Base-by-base conservation (phyloP, 1,140 invertebrate species). In the Tachypleus tridentatus region DNA sequence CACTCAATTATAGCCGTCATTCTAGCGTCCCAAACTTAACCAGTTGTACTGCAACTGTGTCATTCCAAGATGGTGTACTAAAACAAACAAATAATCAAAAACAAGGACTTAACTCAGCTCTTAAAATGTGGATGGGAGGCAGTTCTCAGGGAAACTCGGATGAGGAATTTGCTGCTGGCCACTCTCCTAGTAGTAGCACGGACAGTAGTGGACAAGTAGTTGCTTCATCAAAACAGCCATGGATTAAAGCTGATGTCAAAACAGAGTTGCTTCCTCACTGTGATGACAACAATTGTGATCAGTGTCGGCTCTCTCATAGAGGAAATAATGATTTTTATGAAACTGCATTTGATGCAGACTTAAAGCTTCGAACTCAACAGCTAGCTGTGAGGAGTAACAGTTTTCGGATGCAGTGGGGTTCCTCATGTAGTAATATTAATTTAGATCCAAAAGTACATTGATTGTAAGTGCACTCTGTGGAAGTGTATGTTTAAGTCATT, bases 1-100 rank as follows among this genome's bases (percentile, higher is more conserved):
- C 4, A 49, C 52, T 61, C 53, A 56, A 48, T 63, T 10, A 63
- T 4, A 58, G 58, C 4, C 60, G 64, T 49, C 63, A 67, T 51
- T 67, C 66, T 7, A 67, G 66, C n/a, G 60, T 10, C 49, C 66
- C 66, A 3, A 67, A 67, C 52, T 49, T 67, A 3, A 58, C 57
- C 10, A 49, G 60, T 49, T 8, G 58, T 47, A 48, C 63, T 3
- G 7, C 29, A 3, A 52, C 60, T 48, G 5, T 7, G 3, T 49
- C 58, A 3, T n/a, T 29, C 5, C 8, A 54, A 11, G 52, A 49
- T 8, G 47, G 50, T 4, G 53, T n/a, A 48, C 29, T 7, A 4
- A 6, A 48, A 6, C 50, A n/a, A 4, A 49, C 11, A 3, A 47
- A 8, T 56, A 49, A 53, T 10, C 48, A 56, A 7, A 48, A 9